Evolutionary conservation across 2,888 invertebrate species (phyloP).

Genomic region (Ashinkailepas kermadecensis): DNA sequence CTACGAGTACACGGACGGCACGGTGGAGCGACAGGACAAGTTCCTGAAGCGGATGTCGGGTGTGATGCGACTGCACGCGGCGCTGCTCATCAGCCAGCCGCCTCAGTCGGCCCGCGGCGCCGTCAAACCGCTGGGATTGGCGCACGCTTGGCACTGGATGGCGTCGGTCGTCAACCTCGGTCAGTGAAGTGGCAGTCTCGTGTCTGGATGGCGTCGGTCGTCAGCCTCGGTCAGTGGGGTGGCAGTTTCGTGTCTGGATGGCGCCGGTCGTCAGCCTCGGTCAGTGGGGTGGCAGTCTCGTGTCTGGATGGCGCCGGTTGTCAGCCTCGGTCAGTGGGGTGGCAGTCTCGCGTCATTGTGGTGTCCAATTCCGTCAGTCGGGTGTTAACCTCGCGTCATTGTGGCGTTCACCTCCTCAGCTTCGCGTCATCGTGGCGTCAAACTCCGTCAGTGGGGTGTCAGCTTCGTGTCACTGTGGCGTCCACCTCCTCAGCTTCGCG

Average conservation of each 20-base stretch:
- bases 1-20: conserved; percentile 57
- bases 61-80: conserved; percentile 67
- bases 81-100: conserved; percentile 63
- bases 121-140: conserved; percentile 52
- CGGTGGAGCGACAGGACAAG: conserved; percentile 71
- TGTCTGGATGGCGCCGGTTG: not conserved
- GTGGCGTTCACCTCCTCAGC: too few species aligned
- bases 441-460: not conserved
- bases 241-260: too few species aligned
- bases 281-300: not conserved
- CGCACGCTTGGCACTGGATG: conserved; percentile 75
- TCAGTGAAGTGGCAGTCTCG: not conserved
- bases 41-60: conserved; percentile 80
- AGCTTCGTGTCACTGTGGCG: too few species aligned
- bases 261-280: too few species aligned
- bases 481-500: too few species aligned
- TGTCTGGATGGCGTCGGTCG: too few species aligned
- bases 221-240: not conserved
- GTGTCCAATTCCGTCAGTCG: not conserved
- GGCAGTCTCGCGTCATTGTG: not conserved
- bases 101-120: conserved; percentile 56
- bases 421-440: not conserved
- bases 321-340: not conserved
- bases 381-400: too few species aligned
- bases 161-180: conserved; percentile 49